Conservation (phyloP, 2,113 vertebrate genomes). For the Hemicordylus capensis region DNA sequence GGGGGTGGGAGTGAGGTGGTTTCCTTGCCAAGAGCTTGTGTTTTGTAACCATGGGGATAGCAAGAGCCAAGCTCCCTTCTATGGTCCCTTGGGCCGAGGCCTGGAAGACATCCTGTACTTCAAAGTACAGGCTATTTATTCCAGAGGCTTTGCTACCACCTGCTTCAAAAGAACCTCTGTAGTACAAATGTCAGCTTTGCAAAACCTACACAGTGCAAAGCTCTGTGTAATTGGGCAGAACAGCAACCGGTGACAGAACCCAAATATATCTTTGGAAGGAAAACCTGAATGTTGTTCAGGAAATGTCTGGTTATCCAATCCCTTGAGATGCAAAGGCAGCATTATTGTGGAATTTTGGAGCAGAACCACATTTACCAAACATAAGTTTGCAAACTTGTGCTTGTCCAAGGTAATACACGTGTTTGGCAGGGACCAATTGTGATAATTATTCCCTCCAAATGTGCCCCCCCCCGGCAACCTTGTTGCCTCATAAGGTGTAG, state of each 20-base stretch:
- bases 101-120: not conserved
- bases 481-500: no score
- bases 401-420: not conserved
- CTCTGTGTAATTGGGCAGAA: not conserved
- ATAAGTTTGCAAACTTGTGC: not conserved
- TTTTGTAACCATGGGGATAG: conserved; percentile 11
- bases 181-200: not conserved
- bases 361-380: not conserved
- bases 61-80: not conserved
- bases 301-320: not conserved
- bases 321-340: not conserved
- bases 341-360: not conserved
- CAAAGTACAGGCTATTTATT: not conserved
- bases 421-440: no score
- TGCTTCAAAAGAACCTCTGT: not conserved
- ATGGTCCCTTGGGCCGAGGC: not conserved
- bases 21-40: conserved; percentile 2
- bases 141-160: not conserved
- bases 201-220: not conserved
- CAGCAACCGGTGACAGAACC: not conserved
- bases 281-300: not conserved
- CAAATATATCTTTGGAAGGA: not conserved
- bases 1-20: not conserved
- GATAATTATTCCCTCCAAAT: no score
- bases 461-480: no score